These are phyloP conservation scores for Beaufortia kweichowensis DNA, from an alignment of 2,113 vertebrate species.

Conservation along the genomic window DNA sequence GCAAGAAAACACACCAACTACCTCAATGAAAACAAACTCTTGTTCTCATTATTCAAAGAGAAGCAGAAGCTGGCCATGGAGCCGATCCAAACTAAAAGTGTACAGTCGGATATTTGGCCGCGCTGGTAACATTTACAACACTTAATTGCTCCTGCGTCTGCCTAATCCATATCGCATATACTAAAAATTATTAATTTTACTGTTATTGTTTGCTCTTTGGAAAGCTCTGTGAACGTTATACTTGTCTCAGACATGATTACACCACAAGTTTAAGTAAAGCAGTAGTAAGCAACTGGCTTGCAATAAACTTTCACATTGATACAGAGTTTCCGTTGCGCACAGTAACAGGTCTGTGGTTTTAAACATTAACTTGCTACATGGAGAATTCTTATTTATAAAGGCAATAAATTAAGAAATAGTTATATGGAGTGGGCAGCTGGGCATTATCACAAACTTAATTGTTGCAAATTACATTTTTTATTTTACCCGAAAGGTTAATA, in stretches of 20 bases:
- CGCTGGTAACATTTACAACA: neutral
- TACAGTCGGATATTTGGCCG: conserved; percentile 30
- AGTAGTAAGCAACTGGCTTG: too few species aligned
- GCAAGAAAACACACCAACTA: conserved; percentile 58
- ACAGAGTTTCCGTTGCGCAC: too few species aligned
- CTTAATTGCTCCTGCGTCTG: neutral
- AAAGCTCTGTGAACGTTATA: neutral
- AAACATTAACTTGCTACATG: too few species aligned
- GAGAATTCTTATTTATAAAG: too few species aligned
- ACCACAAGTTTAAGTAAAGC: neutral
- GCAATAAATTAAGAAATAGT: too few species aligned
- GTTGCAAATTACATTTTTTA: too few species aligned
- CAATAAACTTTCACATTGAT: too few species aligned
- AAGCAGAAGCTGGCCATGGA: conserved; percentile 52
- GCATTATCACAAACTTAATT: too few species aligned
- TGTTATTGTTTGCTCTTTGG: neutral
- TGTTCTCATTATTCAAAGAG: conserved; percentile 59
- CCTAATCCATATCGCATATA: neutral
- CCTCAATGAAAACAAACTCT: conserved; percentile 60
- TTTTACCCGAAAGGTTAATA: too few species aligned
- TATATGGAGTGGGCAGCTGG: too few species aligned
- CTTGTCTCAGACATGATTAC: neutral
- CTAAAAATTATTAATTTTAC: neutral
- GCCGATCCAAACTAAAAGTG: conserved; percentile 43
- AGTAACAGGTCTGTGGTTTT: too few species aligned